Conservation (phyloP, 2,888 invertebrate species). For the Dioctria linearis region DNA sequence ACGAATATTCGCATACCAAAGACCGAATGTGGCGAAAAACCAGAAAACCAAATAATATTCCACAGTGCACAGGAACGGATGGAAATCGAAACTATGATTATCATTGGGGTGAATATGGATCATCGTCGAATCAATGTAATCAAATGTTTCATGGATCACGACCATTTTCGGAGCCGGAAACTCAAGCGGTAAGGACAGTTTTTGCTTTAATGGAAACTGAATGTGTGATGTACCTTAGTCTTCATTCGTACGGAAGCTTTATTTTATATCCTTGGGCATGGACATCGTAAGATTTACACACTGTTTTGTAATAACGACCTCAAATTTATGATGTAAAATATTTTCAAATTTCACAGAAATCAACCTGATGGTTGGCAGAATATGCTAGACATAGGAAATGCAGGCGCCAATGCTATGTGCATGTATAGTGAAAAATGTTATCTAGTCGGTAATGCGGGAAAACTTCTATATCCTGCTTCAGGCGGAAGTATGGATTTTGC, state of each 20-base stretch:
- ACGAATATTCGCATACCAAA: constrained; percentile 73
- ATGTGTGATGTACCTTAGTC: constrained; percentile 76
- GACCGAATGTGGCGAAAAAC: constrained; percentile 79
- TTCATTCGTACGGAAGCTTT: constrained; percentile 81
- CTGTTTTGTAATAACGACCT: no score
- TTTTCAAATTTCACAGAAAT: constrained; percentile 61
- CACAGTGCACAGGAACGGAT: constrained; percentile 78
- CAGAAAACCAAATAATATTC: constrained; percentile 71
- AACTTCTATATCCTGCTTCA: constrained; percentile 71
- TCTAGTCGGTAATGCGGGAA: constrained; percentile 71
- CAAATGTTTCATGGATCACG: constrained; percentile 76
- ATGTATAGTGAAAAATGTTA: constrained; percentile 67
- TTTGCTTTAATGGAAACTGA: constrained; percentile 70
- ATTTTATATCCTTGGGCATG: constrained; percentile 78
- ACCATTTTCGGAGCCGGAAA: constrained; percentile 80
- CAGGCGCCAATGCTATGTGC: constrained; percentile 68
- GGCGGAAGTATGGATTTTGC: constrained; percentile 80
- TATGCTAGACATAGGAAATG: constrained; percentile 68
- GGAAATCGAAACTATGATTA: constrained; percentile 83
- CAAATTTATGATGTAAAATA: no score
- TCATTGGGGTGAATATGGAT: constrained; percentile 76
- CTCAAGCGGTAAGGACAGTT: constrained; percentile 73
- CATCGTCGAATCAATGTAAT: constrained; percentile 71
- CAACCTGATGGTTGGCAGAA: constrained; percentile 71
- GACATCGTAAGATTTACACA: constrained; percentile 67